A percentile compares a stretch with the other conserved stretches of the same genome.
Evolutionary conservation across 2,797 vertebrate species (phyloP).

Genomic region (Eutrigla gurnardus): DNA sequence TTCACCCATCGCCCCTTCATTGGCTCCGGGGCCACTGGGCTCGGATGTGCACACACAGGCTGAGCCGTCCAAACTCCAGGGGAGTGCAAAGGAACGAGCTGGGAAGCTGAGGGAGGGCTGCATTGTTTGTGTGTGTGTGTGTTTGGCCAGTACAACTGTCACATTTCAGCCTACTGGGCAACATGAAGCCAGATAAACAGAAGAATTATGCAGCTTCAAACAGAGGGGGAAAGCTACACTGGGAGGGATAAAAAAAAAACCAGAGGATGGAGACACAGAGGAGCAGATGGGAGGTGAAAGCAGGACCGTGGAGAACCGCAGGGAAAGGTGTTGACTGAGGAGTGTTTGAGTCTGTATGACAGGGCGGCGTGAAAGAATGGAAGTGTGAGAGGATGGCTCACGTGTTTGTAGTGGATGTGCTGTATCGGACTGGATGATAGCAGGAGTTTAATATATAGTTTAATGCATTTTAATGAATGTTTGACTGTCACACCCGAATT

Average conservation of each 20-base stretch:
- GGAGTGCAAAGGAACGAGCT: slow-evolving; percentile 58
- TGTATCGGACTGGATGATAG: background rate
- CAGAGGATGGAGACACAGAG: slow-evolving; percentile 40
- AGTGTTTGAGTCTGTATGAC: slow-evolving; percentile 52
- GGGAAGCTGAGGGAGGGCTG: slow-evolving; percentile 38
- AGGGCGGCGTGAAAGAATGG: slow-evolving; percentile 35
- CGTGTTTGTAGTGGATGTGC: background rate
- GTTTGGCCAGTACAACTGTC: slow-evolving; percentile 61
- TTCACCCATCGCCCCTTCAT: slow-evolving; percentile 56
- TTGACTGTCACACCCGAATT: background rate
- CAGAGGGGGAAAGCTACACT: slow-evolving; percentile 33
- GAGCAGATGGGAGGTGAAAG: slow-evolving; percentile 56
- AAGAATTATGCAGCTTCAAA: slow-evolving; percentile 65
- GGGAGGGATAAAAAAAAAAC: slow-evolving; percentile 48
- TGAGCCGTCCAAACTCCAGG: slow-evolving; percentile 74
- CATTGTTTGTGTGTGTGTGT: slow-evolving; percentile 22
- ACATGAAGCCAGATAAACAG: slow-evolving; percentile 79
- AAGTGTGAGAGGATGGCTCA: slow-evolving; percentile 29
- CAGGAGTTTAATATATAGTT: background rate
- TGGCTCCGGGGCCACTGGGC: slow-evolving; percentile 74
- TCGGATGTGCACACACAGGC: slow-evolving; percentile 80
- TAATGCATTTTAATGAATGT: slow-evolving; percentile 3
- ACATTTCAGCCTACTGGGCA: slow-evolving; percentile 77
- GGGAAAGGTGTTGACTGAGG: slow-evolving; percentile 59
- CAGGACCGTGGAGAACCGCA: slow-evolving; percentile 28